Evolutionary conservation across 92 coral and sea anemone genomes (phyloP).

Genomic region (Phenganax subtilis): DNA sequence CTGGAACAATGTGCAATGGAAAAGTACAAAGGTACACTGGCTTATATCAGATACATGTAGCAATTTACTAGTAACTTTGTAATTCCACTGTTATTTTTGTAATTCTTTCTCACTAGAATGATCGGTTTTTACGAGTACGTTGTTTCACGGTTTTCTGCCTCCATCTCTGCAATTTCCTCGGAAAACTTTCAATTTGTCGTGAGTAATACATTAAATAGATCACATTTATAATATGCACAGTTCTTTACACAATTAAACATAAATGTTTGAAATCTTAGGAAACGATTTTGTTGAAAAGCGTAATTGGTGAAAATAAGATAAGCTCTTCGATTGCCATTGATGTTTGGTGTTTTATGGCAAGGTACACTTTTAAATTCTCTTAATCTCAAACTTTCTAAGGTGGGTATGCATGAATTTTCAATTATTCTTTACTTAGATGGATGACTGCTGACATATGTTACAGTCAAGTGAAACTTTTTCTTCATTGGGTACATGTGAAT

Average conservation of each 20-base stretch:
- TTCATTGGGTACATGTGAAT: conserved; percentile 56
- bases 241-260: not conserved
- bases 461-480: conserved; percentile 60
- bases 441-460: conserved; percentile 77
- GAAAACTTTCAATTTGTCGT: conserved; percentile 69
- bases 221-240: too few relatives aligned
- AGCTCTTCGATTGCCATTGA: conserved; percentile 63
- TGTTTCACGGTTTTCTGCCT: conserved; percentile 68
- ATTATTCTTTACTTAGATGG: conserved; percentile 56
- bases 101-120: conserved; percentile 46
- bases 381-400: not conserved
- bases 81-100: conserved; percentile 2
- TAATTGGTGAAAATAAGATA: conserved; percentile 50
- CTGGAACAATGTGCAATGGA: conserved; percentile 85
- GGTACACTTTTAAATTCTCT: conserved; percentile 45
- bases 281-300: conserved; percentile 59
- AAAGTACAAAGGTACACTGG: conserved; percentile 69
- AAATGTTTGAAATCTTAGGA: conserved; percentile 50
- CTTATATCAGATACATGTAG: not conserved
- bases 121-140: conserved; percentile 83
- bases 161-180: conserved; percentile 74
- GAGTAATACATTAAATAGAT: conserved; percentile 38
- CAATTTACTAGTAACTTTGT: not conserved
- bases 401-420: not conserved
- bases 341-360: conserved; percentile 88